Evolutionary conservation across 2,888 invertebrate species (phyloP).

Genomic region (Cabera pusaria): DNA sequence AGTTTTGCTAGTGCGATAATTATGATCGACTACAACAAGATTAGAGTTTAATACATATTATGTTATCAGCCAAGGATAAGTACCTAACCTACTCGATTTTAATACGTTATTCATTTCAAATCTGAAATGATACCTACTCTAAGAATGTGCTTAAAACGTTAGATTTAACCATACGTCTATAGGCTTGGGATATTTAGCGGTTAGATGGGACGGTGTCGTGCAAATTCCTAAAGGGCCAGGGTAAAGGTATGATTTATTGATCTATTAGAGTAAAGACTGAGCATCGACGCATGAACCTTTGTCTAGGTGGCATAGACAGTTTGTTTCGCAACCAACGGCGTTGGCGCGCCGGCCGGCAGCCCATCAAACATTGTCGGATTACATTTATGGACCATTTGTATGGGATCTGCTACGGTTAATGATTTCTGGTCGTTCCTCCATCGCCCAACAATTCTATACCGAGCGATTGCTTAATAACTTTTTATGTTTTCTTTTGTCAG

Average conservation of each 20-base stretch:
- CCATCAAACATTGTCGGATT: conserved; percentile 75
- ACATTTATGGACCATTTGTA: conserved; percentile 75
- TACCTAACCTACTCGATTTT: no score
- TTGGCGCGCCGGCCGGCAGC: conserved; percentile 44
- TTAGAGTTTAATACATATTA: no score
- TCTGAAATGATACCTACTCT: no score
- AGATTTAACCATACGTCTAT: not conserved
- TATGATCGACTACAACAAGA: no score
- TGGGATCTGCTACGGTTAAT: conserved; percentile 73
- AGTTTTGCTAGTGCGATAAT: no score
- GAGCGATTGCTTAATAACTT: conserved; percentile 53
- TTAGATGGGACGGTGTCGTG: conserved; percentile 12
- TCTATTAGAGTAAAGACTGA: conserved; percentile 25
- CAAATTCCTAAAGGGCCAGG: conserved; percentile 16
- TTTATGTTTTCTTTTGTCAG: conserved; percentile 41
- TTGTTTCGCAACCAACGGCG: conserved; percentile 54
- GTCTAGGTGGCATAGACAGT: conserved; percentile 39
- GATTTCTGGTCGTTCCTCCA: conserved; percentile 59
- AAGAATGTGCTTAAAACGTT: no score
- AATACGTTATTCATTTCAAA: conserved; percentile 1
- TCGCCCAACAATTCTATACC: conserved; percentile 59
- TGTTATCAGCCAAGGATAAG: no score
- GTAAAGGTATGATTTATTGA: conserved; percentile 28
- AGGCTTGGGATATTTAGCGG: no score
- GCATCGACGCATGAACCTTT: conserved; percentile 34